A percentile compares a stretch with the other conserved stretches of the same genome.
Evolutionary conservation across 2,113 vertebrate species (phyloP).

Genomic region (Arothron firmamentum): DNA sequence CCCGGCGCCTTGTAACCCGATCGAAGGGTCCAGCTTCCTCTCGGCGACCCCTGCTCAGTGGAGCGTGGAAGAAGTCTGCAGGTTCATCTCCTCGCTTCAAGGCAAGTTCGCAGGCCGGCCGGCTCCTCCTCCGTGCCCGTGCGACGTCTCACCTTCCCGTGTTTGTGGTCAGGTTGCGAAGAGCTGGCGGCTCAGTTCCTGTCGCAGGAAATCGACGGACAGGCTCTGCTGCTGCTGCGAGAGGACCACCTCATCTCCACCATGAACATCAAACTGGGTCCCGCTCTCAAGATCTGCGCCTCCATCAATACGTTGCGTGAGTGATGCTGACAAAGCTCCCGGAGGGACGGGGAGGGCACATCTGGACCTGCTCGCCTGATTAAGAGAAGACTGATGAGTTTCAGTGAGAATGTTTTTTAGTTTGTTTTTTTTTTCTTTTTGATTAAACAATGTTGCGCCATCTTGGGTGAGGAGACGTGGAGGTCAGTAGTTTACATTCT

Average conservation of each 20-base stretch:
- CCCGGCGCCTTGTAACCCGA: slow-evolving; percentile 77
- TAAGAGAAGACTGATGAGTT: slow-evolving; percentile 8
- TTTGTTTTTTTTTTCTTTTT: not conserved
- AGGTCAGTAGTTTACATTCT: slow-evolving; percentile 38
- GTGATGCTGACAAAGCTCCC: slow-evolving; percentile 59
- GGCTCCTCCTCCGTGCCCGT: not conserved
- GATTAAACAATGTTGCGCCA: slow-evolving; percentile 8
- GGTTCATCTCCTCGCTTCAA: slow-evolving; percentile 95
- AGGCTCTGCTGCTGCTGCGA: slow-evolving; percentile 91
- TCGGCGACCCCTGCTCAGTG: slow-evolving; percentile 88
- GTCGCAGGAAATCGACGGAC: slow-evolving; percentile 97
- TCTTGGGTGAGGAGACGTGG: slow-evolving; percentile 8
- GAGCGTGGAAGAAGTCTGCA: slow-evolving; percentile 94
- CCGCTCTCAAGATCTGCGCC: slow-evolving; percentile 97
- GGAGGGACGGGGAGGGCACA: slow-evolving; percentile 4
- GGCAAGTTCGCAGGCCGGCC: slow-evolving; percentile 66
- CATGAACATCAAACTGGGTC: slow-evolving; percentile 98
- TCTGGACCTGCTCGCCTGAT: slow-evolving; percentile 3
- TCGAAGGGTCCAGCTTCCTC: slow-evolving; percentile 86
- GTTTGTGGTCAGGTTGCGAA: slow-evolving; percentile 82
- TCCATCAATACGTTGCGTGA: slow-evolving; percentile 96
- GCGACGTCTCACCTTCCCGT: not conserved
- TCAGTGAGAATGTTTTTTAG: slow-evolving; percentile 5
- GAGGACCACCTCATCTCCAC: slow-evolving; percentile 98
- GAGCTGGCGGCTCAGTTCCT: slow-evolving; percentile 93